phyloP scores from a whole-genome alignment of 2,113 vertebrate genomes.

The Euleptes europaea region DNA sequence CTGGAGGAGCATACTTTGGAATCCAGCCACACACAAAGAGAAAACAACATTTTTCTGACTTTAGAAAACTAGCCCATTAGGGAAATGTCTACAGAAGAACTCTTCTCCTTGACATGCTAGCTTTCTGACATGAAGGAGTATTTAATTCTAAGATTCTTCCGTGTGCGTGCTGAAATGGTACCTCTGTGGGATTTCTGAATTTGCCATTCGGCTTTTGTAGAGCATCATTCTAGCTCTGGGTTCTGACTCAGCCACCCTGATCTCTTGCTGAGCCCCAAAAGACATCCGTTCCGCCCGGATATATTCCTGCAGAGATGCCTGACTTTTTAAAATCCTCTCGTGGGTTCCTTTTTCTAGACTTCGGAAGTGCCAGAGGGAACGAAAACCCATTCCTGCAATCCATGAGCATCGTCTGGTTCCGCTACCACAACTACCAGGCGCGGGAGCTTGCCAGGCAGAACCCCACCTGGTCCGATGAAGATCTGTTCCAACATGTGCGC shows the following conservation, averaged over 20 bases:
- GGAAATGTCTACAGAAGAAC: background rate
- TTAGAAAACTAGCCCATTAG: background rate
- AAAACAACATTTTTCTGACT: background rate
- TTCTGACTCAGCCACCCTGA: no score
- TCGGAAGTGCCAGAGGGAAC: constrained; percentile 90
- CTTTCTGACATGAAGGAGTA: background rate
- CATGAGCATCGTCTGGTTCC: constrained; percentile 88
- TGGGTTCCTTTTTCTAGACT: constrained; percentile 70
- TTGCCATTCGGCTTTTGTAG: background rate
- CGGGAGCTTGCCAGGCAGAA: constrained; percentile 66
- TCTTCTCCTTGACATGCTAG: background rate
- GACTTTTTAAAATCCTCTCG: background rate
- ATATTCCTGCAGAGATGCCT: background rate
- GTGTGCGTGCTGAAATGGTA: background rate
- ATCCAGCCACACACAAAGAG: background rate
- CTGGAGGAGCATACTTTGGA: no score
- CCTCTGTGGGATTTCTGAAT: background rate
- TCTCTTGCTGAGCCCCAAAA: background rate
- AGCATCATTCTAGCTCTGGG: background rate
- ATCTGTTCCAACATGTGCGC: constrained; percentile 88
- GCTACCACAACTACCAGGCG: constrained; percentile 90
- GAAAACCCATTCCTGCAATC: constrained; percentile 89
- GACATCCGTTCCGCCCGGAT: background rate
- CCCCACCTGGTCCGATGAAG: constrained; percentile 86
- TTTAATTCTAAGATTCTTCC: background rate